phyloP scores from a whole-genome alignment of 2,888 invertebrate genomes.

The Caenorhabditis japonica region DNA sequence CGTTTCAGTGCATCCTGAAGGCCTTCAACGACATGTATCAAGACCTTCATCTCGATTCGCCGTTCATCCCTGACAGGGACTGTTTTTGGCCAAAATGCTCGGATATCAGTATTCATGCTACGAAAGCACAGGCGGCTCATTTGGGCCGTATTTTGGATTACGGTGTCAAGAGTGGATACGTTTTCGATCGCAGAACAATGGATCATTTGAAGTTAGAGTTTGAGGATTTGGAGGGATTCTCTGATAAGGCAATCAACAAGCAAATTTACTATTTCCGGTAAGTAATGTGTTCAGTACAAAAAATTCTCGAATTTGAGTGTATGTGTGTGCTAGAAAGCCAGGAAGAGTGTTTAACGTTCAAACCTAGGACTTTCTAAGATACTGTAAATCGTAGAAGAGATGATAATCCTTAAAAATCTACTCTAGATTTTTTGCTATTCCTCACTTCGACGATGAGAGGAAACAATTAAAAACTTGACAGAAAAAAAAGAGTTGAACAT shows the following conservation, averaged over 20 bases:
- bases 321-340: too few species aligned
- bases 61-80: constrained; percentile 45
- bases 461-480: too few species aligned
- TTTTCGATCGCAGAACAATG: constrained; percentile 69
- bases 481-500: too few species aligned
- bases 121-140: constrained; percentile 69
- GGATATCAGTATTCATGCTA: constrained; percentile 64
- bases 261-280: constrained; percentile 58
- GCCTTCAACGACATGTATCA: constrained; percentile 62
- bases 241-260: constrained; percentile 48
- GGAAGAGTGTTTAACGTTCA: too few species aligned
- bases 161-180: constrained; percentile 70
- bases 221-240: constrained; percentile 56
- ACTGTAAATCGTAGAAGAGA: too few species aligned
- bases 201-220: constrained; percentile 66
- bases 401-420: constrained; percentile 6
- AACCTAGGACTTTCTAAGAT: too few species aligned
- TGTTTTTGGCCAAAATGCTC: constrained; percentile 74
- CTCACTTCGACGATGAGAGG: too few species aligned
- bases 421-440: neutral
- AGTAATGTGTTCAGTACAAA: too few species aligned
- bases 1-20: constrained; percentile 75
- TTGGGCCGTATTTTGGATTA: constrained; percentile 74
- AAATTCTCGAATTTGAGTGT: too few species aligned
- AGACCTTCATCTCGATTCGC: constrained; percentile 32